Evolutionary conservation across 2,888 invertebrate genomes (phyloP), one percentile per base, ranked within the genome.

Genomic region (Conus canariensis): DNA sequence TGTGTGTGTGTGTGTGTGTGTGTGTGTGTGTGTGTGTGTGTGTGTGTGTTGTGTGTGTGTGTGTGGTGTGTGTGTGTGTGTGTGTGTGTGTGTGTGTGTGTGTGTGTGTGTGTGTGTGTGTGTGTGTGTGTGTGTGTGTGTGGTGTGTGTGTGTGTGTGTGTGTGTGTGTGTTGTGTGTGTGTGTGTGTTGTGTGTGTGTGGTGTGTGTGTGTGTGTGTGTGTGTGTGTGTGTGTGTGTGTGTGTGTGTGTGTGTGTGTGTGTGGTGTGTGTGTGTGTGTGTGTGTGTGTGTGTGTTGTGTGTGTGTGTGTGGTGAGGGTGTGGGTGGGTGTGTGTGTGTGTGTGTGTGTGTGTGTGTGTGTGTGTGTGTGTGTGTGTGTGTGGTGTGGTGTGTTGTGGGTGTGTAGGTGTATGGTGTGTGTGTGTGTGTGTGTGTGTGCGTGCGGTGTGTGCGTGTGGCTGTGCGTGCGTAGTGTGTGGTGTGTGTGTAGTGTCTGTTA

Each of bases 21-120:
- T 82, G 82, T 30, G 82, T 82, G 82, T 19, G 30, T 82, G 82
- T 30, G 82, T 82, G 82, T 82, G 82, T 82, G 30, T 82, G 25
- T 30, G 82, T 82, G 2, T 30, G 30, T 30, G 30, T 1, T 30
- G 30, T 30, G 30, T 30, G 30, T 30, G 30, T n/a, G n/a, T n/a
- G 14, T 30, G 82, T 82, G 82, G 0, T 82, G 56, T 82, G 30
- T 12, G 45, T 45, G 30, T 12, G 82, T 82, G 12, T 56, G 56
- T 82, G 22, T n/a, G 74, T n/a, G 60, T 64, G 60, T 64, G 60
- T 64, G 60, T 16, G 16, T 64, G 60, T 12, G 16, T 64, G 60
- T 12, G 16, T 64, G 60, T 12, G 16, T 64, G 85, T 85, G 85
- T 45, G 59, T n/a, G 85, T 9, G 60, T 85, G 58, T 60, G 9